Conservation (phyloP, 2,888 invertebrate genomes). For the Cheilosia pagana region DNA sequence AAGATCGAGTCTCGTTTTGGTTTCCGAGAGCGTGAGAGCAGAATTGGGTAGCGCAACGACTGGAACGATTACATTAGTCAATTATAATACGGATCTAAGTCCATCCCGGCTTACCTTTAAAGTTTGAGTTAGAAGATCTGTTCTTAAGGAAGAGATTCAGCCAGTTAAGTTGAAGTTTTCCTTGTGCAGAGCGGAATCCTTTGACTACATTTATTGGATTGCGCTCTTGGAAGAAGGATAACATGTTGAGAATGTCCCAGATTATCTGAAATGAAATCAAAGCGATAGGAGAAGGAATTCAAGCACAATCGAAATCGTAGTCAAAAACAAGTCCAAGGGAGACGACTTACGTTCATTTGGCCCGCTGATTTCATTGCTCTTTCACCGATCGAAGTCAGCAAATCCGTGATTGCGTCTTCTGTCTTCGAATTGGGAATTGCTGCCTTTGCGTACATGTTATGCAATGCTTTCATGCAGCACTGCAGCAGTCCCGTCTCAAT, state of each 20-base stretch:
- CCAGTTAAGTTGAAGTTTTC: constrained; percentile 80
- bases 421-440: constrained; percentile 76
- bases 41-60: constrained; percentile 77
- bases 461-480: constrained; percentile 80
- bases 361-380: constrained; percentile 81
- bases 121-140: constrained; percentile 75
- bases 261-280: constrained; percentile 77
- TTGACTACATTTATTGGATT: constrained; percentile 79
- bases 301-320: no score
- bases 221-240: constrained; percentile 81
- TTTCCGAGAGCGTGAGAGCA: constrained; percentile 79
- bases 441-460: constrained; percentile 79
- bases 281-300: no score
- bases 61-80: constrained; percentile 44
- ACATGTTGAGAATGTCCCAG: constrained; percentile 82
- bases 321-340: no score
- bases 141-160: constrained; percentile 79
- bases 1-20: constrained; percentile 81
- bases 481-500: constrained; percentile 82
- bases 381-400: constrained; percentile 80
- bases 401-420: constrained; percentile 79
- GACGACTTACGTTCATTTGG: constrained; percentile 81
- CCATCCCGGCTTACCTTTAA: constrained; percentile 75
- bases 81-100: neutral
- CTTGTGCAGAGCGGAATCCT: constrained; percentile 81